phyloP scores from a whole-genome alignment of 2,113 vertebrate species.

The Zapornia atra region DNA sequence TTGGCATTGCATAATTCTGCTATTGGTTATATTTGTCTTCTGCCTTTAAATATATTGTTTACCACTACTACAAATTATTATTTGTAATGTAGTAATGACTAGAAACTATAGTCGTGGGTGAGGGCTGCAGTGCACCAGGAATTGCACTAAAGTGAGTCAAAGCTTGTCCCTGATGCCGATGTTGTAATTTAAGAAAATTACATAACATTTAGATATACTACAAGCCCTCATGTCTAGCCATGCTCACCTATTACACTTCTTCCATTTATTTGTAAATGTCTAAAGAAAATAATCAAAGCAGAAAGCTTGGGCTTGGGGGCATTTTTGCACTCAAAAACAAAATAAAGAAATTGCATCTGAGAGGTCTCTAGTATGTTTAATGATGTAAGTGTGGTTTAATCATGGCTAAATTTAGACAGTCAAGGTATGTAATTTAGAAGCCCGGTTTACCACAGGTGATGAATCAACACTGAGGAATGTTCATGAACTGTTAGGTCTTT shows the following conservation, averaged over 20 bases:
- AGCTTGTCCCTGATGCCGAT: not conserved
- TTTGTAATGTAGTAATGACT: not conserved
- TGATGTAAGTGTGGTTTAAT: not conserved
- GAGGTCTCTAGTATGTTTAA: not conserved
- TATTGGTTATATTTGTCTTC: not conserved
- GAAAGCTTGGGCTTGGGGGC: not conserved
- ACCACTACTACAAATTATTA: not conserved
- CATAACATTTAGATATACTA: not conserved
- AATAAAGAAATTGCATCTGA: not conserved
- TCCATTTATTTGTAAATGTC: not conserved
- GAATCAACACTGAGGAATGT: not conserved
- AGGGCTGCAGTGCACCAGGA: not conserved
- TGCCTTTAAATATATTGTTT: constrained; percentile 8
- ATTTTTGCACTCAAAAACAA: not conserved
- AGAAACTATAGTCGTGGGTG: not conserved
- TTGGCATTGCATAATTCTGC: not conserved
- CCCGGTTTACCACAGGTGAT: not conserved
- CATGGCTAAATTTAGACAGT: not conserved
- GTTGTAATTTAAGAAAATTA: not conserved
- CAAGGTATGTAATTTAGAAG: not conserved
- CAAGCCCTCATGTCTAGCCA: not conserved
- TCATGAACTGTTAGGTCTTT: not conserved
- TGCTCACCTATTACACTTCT: not conserved
- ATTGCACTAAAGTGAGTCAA: not conserved
- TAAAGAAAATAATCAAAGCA: not conserved